phyloP scores from a whole-genome alignment of 2,888 invertebrate species.

The Drosophila basisetae region DNA sequence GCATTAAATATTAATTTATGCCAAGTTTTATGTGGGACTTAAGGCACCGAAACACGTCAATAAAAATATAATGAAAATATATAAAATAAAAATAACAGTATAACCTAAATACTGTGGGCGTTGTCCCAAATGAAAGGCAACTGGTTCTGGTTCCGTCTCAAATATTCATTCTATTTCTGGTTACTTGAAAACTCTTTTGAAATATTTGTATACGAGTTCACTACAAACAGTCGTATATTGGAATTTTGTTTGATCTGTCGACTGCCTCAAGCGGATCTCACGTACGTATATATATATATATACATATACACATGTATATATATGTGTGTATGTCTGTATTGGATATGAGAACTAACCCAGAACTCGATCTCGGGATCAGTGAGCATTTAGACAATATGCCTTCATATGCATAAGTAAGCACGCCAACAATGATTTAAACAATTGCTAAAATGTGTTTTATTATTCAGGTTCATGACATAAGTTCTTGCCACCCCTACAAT shows the following conservation, averaged over 20 bases:
- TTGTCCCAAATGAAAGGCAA: slow-evolving; percentile 72
- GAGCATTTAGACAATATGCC: slow-evolving; percentile 58
- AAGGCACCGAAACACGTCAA: slow-evolving; percentile 51
- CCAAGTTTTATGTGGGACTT: slow-evolving; percentile 65
- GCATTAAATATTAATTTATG: slow-evolving; percentile 52
- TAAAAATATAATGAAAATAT: slow-evolving; percentile 51
- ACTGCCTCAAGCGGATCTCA: slow-evolving; percentile 42
- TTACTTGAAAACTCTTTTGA: slow-evolving; percentile 37
- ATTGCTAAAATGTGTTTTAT: slow-evolving; percentile 51
- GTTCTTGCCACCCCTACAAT: slow-evolving; percentile 57
- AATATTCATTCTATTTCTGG: slow-evolving; percentile 47
- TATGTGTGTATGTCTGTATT: background rate
- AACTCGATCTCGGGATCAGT: slow-evolving; percentile 34
- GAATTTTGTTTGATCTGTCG: slow-evolving; percentile 20
- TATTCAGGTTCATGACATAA: slow-evolving; percentile 58
- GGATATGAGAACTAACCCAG: slow-evolving; percentile 3
- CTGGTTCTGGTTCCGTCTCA: slow-evolving; percentile 56
- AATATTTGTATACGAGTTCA: slow-evolving; percentile 8
- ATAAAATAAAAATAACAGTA: slow-evolving; percentile 19
- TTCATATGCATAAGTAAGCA: slow-evolving; percentile 47
- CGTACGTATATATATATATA: slow-evolving; percentile 4
- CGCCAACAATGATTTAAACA: slow-evolving; percentile 47
- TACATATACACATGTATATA: background rate
- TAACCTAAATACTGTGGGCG: slow-evolving; percentile 11
- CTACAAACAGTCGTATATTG: slow-evolving; percentile 9